Evolutionary conservation across 2,888 invertebrate species (phyloP), one percentile per base, ranked within the genome.

Genomic region (Charanyca ferruginea): DNA sequence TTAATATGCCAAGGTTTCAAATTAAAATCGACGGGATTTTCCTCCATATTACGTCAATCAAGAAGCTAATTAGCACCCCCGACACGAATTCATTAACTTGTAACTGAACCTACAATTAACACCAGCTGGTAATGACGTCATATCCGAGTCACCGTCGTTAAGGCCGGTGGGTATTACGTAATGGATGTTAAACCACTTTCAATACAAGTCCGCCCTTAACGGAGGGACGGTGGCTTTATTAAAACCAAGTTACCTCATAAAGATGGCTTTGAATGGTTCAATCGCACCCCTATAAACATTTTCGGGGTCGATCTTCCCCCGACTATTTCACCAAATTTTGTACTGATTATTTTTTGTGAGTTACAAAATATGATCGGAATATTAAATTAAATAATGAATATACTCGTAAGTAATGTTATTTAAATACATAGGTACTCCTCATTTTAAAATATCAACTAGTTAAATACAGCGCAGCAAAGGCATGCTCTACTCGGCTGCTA

Each of bases 161-260:
- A 16, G 22, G 51, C 35, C 28, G 32, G 16, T 44, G 18, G 18
- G 16, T n/a, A 32, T 18, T 41, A 20, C 28, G 41, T 57, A 48
- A 63, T 62, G 22, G 22, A 54, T 28, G 42, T 54, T 59, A 42
- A 48, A 60, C 23, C 48, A 49, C 35, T 54, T 61, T 65, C 55
- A 23, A 74, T 45, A 55, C n/a, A 22, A 60, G 23, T 22, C 42
- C 42, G 38, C 11, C 45, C 49, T 9, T 65, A 38, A 22, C 28
- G 9, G 18, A 25, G 32, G 48, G 28, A 35, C 48, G 23, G 51
- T 44, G 25, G 53, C 57, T 72, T 77, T 77, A 74, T 71, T 77
- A 71, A 77, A 77, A 54, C 49, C 20, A 74, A 77, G 49, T 62
- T 55, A 47, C 41, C 23, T 61, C 45, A 42, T 74, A 77, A 65